These are phyloP conservation scores for Abrostola triplasia DNA, from an alignment of 2,888 invertebrate genomes.

Conservation along the genomic window DNA sequence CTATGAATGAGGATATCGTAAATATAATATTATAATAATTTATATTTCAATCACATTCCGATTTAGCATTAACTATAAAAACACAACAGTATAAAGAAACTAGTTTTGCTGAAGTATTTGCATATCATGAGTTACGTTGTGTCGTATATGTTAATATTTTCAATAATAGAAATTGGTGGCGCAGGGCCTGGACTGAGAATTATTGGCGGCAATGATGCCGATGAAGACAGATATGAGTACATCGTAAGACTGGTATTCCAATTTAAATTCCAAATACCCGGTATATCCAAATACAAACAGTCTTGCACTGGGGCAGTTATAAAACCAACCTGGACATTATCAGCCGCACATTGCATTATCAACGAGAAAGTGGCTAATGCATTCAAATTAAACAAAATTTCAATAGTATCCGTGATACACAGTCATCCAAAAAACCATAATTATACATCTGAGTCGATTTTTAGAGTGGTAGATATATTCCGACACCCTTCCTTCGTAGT, in stretches of 20 bases:
- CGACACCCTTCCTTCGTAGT: neutral
- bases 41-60: too few relatives aligned
- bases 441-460: neutral
- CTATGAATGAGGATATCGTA: too few relatives aligned
- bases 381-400: neutral
- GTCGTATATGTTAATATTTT: neutral
- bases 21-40: too few relatives aligned
- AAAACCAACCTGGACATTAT: constrained; percentile 3
- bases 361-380: too few relatives aligned
- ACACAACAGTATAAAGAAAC: neutral
- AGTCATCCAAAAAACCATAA: neutral
- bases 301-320: neutral
- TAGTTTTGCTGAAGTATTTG: neutral
- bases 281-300: neutral
- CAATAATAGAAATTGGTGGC: neutral
- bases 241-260: constrained; percentile 5
- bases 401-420: neutral
- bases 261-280: too few relatives aligned
- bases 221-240: neutral
- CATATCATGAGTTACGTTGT: neutral
- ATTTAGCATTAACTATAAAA: too few relatives aligned
- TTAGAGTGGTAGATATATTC: neutral
- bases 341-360: constrained; percentile 5
- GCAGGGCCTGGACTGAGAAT: neutral
- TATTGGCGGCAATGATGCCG: constrained; percentile 6